Evolutionary conservation across 2,888 invertebrate species (phyloP).

Genomic region (Cosmia pyralina): DNA sequence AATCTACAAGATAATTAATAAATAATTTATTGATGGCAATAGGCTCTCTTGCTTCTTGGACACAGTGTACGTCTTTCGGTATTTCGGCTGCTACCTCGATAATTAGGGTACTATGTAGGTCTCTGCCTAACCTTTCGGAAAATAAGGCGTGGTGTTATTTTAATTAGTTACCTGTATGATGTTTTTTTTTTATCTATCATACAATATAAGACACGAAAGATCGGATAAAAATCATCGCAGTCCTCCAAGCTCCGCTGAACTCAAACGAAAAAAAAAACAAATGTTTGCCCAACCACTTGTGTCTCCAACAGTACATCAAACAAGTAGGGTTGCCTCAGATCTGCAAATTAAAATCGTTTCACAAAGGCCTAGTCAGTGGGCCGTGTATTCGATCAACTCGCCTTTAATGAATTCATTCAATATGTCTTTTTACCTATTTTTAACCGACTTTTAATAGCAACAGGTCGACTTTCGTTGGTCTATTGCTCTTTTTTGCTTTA

Average conservation of each 20-base stretch:
- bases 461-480: slow-evolving; percentile 48
- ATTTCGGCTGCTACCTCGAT: neutral
- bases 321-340: slow-evolving; percentile 50
- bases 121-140: neutral
- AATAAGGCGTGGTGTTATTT: neutral
- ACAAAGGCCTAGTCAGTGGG: slow-evolving; percentile 64
- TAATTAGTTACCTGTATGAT: neutral
- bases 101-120: neutral
- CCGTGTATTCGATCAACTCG: slow-evolving; percentile 70
- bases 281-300: slow-evolving; percentile 28
- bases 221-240: neutral
- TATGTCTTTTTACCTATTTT: slow-evolving; percentile 60
- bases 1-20: neutral
- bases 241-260: neutral
- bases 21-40: neutral
- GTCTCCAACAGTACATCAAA: slow-evolving; percentile 49
- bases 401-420: slow-evolving; percentile 62
- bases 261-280: neutral
- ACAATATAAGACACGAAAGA: neutral
- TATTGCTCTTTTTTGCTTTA: slow-evolving; percentile 37
- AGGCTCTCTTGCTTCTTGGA: neutral
- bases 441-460: slow-evolving; percentile 53
- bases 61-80: neutral
- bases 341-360: slow-evolving; percentile 67
- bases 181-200: neutral